Evolutionary conservation across 2,113 vertebrate genomes (phyloP), one percentile per base, ranked within the genome.

Genomic region (Neotragus pygmaeus): DNA sequence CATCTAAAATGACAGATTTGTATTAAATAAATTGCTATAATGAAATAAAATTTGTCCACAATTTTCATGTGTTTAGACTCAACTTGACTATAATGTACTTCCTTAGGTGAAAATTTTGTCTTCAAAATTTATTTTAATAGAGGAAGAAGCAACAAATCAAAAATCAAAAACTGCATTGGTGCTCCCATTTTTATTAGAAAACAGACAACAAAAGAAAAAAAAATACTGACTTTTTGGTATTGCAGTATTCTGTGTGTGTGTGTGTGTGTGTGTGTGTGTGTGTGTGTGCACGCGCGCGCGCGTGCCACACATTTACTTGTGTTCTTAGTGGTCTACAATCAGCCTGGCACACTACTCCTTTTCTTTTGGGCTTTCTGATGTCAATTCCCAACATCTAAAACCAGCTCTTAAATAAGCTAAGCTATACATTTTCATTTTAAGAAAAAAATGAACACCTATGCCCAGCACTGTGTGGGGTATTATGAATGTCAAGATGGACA

Each of bases 101-200:
- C 47, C 77, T 84, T 90, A 77, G 53, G 17, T 95, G 62, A 96
- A 96, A 80, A 70, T 80, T 55, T 92, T 94, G 33, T 47, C 17
- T 73, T 89, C 27, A 92, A 92, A 96, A 86, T 36, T 23, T 78
- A 94, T 45, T 85, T 96, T 82, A 77, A 64, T 1, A 95, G 27
- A 94, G 5, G 85, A 93, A 23, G 45, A 78, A 92, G 75, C 27
- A 87, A 91, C 16, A 95, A 82, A 90, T 55, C 17, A 89, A 92
- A 96, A 93, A 39, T 25, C 5, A 17, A 47, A 92, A 78, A 62
- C 3, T 21, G 47, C 2, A 81, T 7, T 25, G 14, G 11, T 60
- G 2, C 5, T 96, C 27, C 13, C 16, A 58, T 92, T 96, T 87
- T 78, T 83, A 87, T 90, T 87, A 88, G 62, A 91, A 88, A 51